Conservation (phyloP, 2,797 vertebrate genomes). For the Sebastes alutus region DNA sequence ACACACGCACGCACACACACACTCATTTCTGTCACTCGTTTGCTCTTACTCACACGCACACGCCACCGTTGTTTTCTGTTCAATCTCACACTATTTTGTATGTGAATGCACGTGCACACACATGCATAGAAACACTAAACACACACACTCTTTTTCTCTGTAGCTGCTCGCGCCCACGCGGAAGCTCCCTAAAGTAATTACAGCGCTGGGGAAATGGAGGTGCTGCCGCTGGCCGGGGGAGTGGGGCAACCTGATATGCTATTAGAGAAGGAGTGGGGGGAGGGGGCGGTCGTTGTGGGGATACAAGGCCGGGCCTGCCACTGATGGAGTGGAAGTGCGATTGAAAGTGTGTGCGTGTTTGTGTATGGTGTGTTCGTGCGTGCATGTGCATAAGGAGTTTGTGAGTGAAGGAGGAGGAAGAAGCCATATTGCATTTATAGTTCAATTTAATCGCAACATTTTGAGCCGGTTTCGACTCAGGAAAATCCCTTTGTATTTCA, state of each 20-base stretch:
- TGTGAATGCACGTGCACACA: not conserved
- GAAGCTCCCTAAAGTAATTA: conserved; percentile 84
- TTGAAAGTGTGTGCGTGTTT: conserved; percentile 29
- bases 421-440: not conserved
- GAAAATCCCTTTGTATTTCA: not conserved
- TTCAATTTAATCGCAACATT: conserved; percentile 33
- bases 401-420: not conserved
- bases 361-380: not conserved
- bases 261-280: conserved; percentile 69
- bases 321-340: conserved; percentile 68
- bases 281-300: conserved; percentile 30
- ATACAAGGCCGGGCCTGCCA: conserved; percentile 62
- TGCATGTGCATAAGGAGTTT: not conserved
- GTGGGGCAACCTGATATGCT: conserved; percentile 82
- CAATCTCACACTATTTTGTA: conserved; percentile 26
- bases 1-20: not conserved
- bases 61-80: conserved; percentile 32
- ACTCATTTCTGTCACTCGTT: not conserved
- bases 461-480: not conserved
- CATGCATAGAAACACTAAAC: conserved; percentile 13
- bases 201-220: conserved; percentile 79
- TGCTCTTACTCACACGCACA: not conserved
- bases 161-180: conserved; percentile 56
- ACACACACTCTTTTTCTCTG: conserved; percentile 18
- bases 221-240: conserved; percentile 69